A percentile compares a stretch with the other conserved stretches of the same genome.
Evolutionary conservation across 2,888 invertebrate species (phyloP).

Genomic region (Andrena bucephala): DNA sequence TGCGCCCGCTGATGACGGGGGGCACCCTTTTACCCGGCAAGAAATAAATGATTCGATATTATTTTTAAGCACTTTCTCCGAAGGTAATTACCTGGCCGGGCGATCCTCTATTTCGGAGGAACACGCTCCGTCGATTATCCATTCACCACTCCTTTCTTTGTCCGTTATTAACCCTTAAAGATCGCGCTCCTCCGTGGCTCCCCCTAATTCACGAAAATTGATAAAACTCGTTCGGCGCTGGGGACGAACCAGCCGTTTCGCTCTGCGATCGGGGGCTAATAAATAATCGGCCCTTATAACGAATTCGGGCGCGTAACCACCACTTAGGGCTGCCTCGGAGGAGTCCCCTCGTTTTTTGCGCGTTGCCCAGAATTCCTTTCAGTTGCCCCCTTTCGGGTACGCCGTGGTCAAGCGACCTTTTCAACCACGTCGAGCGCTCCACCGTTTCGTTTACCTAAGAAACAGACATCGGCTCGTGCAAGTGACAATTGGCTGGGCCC

Average conservation of each 20-base stretch:
- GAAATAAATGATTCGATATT: conserved; percentile 7
- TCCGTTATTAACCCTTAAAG: conserved; percentile 36
- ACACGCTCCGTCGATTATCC: conserved; percentile 1
- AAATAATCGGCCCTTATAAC: conserved; percentile 66
- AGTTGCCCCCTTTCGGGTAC: not conserved
- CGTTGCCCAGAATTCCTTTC: conserved; percentile 45
- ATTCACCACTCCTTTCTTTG: not conserved
- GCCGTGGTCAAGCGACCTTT: not conserved
- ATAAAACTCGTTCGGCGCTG: conserved; percentile 35
- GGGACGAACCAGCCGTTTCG: conserved; percentile 1
- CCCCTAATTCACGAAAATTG: conserved; percentile 52
- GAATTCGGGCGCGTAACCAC: conserved; percentile 61
- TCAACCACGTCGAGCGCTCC: not conserved
- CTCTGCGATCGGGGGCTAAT: conserved; percentile 43
- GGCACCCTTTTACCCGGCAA: not conserved
- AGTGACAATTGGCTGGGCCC: too few relatives aligned
- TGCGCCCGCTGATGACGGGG: not conserved
- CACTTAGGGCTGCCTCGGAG: conserved; percentile 28
- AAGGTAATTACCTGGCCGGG: conserved; percentile 32
- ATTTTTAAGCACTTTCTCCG: conserved; percentile 9
- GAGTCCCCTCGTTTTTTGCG: conserved; percentile 40
- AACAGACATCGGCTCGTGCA: not conserved
- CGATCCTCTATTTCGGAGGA: conserved; percentile 9
- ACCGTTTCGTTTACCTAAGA: not conserved
- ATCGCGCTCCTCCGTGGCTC: not conserved